Base-by-base conservation (phyloP, 2,888 invertebrate species). In the Tenthredo distinguenda region DNA sequence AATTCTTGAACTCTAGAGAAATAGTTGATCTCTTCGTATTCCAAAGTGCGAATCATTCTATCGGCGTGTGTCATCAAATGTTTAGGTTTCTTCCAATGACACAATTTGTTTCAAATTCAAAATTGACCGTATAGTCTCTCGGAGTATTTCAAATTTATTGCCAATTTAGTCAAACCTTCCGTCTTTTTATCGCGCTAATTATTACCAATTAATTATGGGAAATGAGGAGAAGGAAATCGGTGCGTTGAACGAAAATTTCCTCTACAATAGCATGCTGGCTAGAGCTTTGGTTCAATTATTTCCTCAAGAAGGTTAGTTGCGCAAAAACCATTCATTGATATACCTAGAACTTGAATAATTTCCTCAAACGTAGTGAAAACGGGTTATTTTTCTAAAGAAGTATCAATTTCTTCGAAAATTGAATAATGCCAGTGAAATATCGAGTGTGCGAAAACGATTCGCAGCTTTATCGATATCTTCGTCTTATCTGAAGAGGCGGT, bases 261-360 rank as follows among this genome's bases (percentile, higher is more conserved):
- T 91, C 65, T 94, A 94, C 90, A 94, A 94, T 87, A 92, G 93
- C 87, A 93, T 94, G 93, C 87, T 94, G 82, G 94, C 94, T 0
- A 91, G 93, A 88, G 94, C 94, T 2, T 88, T 94, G 82, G 90
- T 94, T 0, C 94, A 94, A 86, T 88, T 94, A 34, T 89, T 94
- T 81, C 93, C 94, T 15, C 89, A 89, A 47, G 90, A 90, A 88
- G 93, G 94, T 94, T 43, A 82, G 79, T 40, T 47, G n/a, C 34
- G 34, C 37, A 72, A 71, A 62, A 12, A 26, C 10, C 26, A 62
- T 62, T 50, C 3, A 43, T 72, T 15, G 76, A 21, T 3, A 12
- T 50, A 47, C 31, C 26, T 18, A 18, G 37, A 37, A 71, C n/a
- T 71, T 71, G 34, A 18, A 18, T 71, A 34, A 12, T 43, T 26